A percentile compares a stretch with the other conserved stretches of the same genome.
Evolutionary conservation across 2,797 vertebrate species (phyloP).

Genomic region (Coracias cyanogaster): DNA sequence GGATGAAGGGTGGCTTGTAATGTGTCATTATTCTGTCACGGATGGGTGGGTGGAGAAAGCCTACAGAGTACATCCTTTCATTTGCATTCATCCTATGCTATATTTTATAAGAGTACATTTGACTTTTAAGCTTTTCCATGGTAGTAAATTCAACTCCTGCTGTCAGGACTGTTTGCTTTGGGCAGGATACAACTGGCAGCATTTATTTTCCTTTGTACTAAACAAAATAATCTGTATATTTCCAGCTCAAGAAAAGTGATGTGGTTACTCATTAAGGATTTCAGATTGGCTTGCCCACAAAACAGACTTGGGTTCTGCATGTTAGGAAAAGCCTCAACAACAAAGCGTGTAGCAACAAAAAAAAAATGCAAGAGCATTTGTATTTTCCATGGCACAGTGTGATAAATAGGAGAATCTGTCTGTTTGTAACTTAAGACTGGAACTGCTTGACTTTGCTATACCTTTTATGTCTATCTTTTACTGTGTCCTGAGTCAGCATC

Average conservation of each 20-base stretch:
- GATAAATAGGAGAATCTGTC: neutral
- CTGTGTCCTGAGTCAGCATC: neutral
- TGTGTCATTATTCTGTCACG: neutral
- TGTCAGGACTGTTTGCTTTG: conserved; percentile 65
- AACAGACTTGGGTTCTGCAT: neutral
- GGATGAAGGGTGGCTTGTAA: neutral
- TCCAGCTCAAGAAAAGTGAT: conserved; percentile 11
- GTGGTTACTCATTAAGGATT: neutral
- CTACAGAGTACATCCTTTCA: conserved; percentile 20
- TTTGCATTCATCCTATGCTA: conserved; percentile 6
- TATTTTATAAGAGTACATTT: conserved; percentile 21
- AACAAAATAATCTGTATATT: conserved; percentile 49
- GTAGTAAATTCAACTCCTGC: conserved; percentile 56
- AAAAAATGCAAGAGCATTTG: neutral
- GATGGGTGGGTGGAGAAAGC: neutral
- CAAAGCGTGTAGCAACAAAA: neutral
- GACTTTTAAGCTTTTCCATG: conserved; percentile 53
- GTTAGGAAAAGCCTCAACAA: neutral
- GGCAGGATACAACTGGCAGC: conserved; percentile 35
- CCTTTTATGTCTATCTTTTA: neutral
- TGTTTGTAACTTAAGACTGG: neutral
- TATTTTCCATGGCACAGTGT: neutral
- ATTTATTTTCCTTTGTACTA: conserved; percentile 63
- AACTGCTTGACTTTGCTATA: neutral
- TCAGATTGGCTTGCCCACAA: neutral